phyloP scores from a whole-genome alignment of 1,140 invertebrate genomes.

The Papilio polyxenes region DNA sequence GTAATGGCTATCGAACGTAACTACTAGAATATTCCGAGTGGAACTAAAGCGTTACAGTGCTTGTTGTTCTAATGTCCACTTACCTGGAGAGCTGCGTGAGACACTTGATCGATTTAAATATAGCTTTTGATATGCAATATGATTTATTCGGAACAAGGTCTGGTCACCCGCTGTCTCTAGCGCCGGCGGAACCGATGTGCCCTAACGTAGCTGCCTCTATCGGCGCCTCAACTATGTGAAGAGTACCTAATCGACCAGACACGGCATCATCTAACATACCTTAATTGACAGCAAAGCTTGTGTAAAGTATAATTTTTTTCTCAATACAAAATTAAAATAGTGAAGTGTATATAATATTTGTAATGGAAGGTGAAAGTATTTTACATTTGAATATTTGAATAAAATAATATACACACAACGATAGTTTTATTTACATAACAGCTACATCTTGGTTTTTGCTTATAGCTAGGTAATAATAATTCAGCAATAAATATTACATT shows the following conservation, averaged over 20 bases:
- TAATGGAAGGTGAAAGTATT: no score
- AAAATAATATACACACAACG: no score
- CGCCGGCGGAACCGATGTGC: constrained; percentile 72
- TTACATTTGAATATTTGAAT: no score
- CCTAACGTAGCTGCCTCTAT: constrained; percentile 69
- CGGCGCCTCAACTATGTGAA: constrained; percentile 63
- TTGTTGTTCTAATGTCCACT: constrained; percentile 48
- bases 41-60: constrained; percentile 55
- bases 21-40: constrained; percentile 60
- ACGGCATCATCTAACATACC: constrained; percentile 41
- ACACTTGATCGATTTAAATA: constrained; percentile 55
- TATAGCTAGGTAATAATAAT: no score
- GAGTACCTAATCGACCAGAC: constrained; percentile 57
- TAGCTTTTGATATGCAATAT: constrained; percentile 48
- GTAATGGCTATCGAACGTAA: constrained; percentile 57
- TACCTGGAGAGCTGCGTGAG: constrained; percentile 57
- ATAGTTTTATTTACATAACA: no score
- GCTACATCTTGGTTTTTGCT: no score
- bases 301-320: neutral
- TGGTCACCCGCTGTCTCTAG: constrained; percentile 60
- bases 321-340: no score
- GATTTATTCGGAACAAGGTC: constrained; percentile 50
- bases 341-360: no score
- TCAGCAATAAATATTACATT: neutral
- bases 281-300: neutral